Evolutionary conservation across 1,140 invertebrate species (phyloP), one percentile per base, ranked within the genome.

Genomic region (Scaptomyza graminum): DNA sequence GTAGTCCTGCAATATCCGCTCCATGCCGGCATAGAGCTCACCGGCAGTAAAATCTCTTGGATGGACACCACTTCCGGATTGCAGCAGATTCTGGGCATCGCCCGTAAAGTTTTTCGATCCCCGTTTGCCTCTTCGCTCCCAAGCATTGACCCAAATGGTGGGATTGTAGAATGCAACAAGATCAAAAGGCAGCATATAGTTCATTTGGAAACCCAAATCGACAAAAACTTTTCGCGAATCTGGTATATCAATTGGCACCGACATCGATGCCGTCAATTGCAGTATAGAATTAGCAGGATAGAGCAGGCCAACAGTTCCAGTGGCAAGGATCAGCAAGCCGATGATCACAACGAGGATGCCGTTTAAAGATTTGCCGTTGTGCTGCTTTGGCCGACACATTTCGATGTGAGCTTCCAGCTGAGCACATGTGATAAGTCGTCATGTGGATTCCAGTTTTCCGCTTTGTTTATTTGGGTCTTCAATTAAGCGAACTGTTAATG

Each of bases 131-230:
- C 78, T 44, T 2, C 84, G 76, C 6, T 78, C 13, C 16, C 61
- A 59, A 2, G 77, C 66, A 60, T 81, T 77, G 2, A 76, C 62
- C 87, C 87, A 91, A 31, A 88, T 89, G 16, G 73, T 18, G 0
- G 77, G 59, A 43, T 90, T 89, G 44, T 85, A 89, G 62, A 91
- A 91, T n/a, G 83, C 51, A 2, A 31, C 43, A 0, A 74, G 52
- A 44, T 60, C 54, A 12, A 44, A 52, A 1, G 90, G 90, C 49
- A 91, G n/a, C 59, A 80, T 79, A 22, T 91, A 91, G 52, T 91
- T 90, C 70, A 88, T 78, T 59, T 91, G 90, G 15, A 91, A 87
- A 12, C 87, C 90, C 73, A 84, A 49, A 52, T 91, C 87, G 22
- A 77, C 52, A 6, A 85, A 91, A 12, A 85, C 74, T 31, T 80